phyloP scores from a whole-genome alignment of 1,140 invertebrate species.

The Lineus longissimus region DNA sequence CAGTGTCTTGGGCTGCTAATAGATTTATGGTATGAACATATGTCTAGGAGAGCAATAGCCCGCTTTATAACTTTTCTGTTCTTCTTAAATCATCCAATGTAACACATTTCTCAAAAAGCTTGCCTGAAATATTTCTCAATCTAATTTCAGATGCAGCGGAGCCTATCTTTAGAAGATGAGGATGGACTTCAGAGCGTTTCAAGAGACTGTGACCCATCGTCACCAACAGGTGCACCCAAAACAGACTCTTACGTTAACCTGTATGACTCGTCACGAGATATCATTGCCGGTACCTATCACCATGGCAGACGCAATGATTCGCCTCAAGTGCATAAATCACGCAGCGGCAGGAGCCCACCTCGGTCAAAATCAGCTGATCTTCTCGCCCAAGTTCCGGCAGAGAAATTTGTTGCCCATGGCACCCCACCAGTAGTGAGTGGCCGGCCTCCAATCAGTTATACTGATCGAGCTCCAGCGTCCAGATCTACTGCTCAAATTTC shows the following conservation, averaged over 20 bases:
- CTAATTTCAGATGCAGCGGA: slow-evolving; percentile 10
- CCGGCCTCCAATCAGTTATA: background rate
- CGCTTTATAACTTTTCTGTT: no score
- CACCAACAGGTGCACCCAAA: slow-evolving; percentile 69
- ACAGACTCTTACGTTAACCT: slow-evolving; percentile 89
- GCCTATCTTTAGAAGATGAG: slow-evolving; percentile 17
- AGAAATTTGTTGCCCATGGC: no score
- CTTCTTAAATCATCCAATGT: no score
- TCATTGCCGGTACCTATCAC: slow-evolving; percentile 12
- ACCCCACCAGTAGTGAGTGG: background rate
- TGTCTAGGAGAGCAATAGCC: no score
- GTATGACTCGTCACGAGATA: slow-evolving; percentile 61
- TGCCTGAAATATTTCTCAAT: background rate
- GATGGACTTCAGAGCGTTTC: background rate
- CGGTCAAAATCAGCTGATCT: slow-evolving; percentile 2
- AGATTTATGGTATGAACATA: no score
- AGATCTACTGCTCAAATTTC: background rate
- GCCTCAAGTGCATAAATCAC: background rate
- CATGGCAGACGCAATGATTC: slow-evolving; percentile 13
- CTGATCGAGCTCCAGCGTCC: background rate
- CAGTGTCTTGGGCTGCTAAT: no score
- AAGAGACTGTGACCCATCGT: slow-evolving; percentile 83
- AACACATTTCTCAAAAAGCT: no score
- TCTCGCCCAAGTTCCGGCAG: background rate
- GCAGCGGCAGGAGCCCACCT: background rate